These are phyloP conservation scores for Neomorphus geoffroyi DNA, from an alignment of 2,797 vertebrate genomes.

Conservation along the genomic window DNA sequence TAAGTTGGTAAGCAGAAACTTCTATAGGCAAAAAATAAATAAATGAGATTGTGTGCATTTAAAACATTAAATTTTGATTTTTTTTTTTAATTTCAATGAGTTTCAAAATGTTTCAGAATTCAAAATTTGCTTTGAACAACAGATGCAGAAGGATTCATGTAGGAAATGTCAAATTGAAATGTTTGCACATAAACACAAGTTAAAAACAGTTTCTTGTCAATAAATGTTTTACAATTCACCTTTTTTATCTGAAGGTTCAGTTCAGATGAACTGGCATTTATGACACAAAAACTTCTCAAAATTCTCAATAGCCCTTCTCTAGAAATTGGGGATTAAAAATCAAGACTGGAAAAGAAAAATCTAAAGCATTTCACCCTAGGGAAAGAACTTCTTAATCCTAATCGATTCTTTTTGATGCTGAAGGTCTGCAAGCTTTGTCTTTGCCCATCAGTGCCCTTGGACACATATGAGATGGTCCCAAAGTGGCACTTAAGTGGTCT, in stretches of 20 bases:
- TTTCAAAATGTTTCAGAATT: neutral
- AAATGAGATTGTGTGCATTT: neutral
- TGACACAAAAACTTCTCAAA: neutral
- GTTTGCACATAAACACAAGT: neutral
- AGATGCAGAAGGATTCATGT: neutral
- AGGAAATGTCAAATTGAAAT: neutral
- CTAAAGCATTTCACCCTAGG: neutral
- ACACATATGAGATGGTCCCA: slow-evolving; percentile 1
- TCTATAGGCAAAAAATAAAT: neutral
- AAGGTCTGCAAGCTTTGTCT: slow-evolving; percentile 22
- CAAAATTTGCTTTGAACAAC: neutral
- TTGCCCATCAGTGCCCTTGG: slow-evolving; percentile 41
- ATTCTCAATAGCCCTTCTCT: neutral
- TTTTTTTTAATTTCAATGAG: neutral
- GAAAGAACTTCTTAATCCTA: slow-evolving; percentile 7
- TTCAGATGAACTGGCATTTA: neutral
- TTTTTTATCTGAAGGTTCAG: neutral
- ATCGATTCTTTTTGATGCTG: slow-evolving; percentile 15
- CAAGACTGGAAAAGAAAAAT: neutral
- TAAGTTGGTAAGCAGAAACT: neutral
- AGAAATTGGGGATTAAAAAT: neutral
- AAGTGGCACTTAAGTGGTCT: slow-evolving; percentile 39
- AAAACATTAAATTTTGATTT: neutral
- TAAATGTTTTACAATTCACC: neutral
- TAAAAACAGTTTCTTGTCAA: neutral